Evolutionary conservation across 2,888 invertebrate genomes (phyloP), one percentile per base, ranked within the genome.

Genomic region (Lasius fuliginosus): DNA sequence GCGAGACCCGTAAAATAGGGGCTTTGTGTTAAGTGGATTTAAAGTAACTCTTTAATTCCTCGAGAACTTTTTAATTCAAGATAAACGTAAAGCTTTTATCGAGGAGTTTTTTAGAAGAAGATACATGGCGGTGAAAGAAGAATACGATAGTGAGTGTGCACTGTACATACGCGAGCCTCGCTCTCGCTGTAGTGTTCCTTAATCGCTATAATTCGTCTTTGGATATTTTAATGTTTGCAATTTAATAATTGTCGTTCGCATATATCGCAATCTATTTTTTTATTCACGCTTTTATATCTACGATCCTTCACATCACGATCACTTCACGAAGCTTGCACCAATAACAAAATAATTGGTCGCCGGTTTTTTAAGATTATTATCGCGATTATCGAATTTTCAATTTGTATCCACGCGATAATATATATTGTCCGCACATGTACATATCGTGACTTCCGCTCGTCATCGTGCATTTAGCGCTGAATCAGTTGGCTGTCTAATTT

Each of bases 311-410:
- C 73, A 36, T 60, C 58, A 71, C 73, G 33, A 60, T 81, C 73
- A 73, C 60, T 79, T 36, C 67, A 79, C 53, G 30, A 68, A 84
- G 84, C 75, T 75, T 82, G 82, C 65, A 69, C 74, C 75, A 86
- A 90, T 90, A 68, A 86, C 87, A 90, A 90, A 90, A 93, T 91
- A 91, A 92, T 92, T 90, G 85, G 85, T 86, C 91, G 84, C 33
- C 46, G 23, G 53, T 46, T 33, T 46, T 46, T 11, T 46, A 40
- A 68, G 27, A 77, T 27, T 40, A n/a, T 40, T 56, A 12, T 49
- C 69, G 42, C n/a, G 15, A 56, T 67, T 36, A 36, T 36, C n/a
- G 12, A 60, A 81, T 60, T 73, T 73, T 36, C 36, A 77, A 42
- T 82, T 69, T 53, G n/a, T 49, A 53, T 81, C 46, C 30, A 83